phyloP scores from a whole-genome alignment of 1,140 invertebrate species.

The Drosophila hydei region DNA sequence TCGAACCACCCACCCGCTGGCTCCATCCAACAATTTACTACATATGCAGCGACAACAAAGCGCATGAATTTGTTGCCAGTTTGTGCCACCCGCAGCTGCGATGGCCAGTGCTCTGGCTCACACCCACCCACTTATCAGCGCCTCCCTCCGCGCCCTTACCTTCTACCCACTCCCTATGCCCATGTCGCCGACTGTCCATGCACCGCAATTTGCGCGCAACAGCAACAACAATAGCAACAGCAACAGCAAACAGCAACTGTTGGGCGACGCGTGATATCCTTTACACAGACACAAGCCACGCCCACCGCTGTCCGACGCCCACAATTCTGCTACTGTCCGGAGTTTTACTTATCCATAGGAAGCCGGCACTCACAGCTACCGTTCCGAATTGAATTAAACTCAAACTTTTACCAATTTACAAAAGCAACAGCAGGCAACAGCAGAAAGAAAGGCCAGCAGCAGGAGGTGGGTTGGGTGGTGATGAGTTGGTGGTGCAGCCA shows the following conservation, averaged over 20 bases:
- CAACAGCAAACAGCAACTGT: constrained; percentile 35
- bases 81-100: constrained; percentile 45
- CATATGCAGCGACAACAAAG: constrained; percentile 67
- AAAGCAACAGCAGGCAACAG: constrained; percentile 71
- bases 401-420: constrained; percentile 83
- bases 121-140: not conserved
- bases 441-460: constrained; percentile 25
- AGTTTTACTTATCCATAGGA: constrained; percentile 76
- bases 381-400: constrained; percentile 84
- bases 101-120: not conserved
- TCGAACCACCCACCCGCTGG: not conserved
- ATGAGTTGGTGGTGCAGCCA: constrained; percentile 32
- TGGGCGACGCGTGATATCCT: constrained; percentile 69
- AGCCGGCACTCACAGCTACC: constrained; percentile 81
- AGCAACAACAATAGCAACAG: constrained; percentile 22
- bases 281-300: constrained; percentile 56
- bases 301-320: not conserved
- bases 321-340: constrained; percentile 5
- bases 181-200: constrained; percentile 62
- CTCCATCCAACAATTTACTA: constrained; percentile 40
- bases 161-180: constrained; percentile 1
- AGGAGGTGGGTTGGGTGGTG: constrained; percentile 5
- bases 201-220: constrained; percentile 75
- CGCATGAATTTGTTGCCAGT: constrained; percentile 60
- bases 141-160: constrained; percentile 14